Evolutionary conservation across 2,797 vertebrate genomes (phyloP).

Genomic region (Heterohyrax brucei): DNA sequence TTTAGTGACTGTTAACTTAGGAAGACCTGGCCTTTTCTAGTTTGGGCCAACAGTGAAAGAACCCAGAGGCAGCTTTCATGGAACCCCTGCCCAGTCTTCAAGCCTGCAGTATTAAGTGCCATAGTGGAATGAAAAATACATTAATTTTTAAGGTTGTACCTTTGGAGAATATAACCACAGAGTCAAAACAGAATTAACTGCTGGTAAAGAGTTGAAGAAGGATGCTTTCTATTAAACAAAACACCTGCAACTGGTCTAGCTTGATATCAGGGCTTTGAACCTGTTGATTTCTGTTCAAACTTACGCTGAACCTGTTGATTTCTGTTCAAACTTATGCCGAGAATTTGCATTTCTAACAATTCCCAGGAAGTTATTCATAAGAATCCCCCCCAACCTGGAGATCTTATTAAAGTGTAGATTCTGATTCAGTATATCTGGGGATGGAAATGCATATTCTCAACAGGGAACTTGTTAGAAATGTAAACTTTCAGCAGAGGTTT

Average conservation of each 20-base stretch:
- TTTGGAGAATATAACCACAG: constrained; percentile 55
- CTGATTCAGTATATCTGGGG: too few species aligned
- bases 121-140: constrained; percentile 21
- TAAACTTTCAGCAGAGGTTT: too few species aligned
- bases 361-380: too few species aligned
- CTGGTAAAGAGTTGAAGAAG: constrained; percentile 87
- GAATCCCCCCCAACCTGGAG: too few species aligned
- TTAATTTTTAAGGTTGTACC: not conserved
- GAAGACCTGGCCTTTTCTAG: not conserved
- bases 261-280: constrained; percentile 39
- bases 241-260: constrained; percentile 83
- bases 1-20: not conserved
- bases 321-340: too few species aligned
- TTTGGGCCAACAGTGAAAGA: not conserved
- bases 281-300: too few species aligned
- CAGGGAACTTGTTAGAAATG: too few species aligned
- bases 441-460: too few species aligned
- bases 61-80: not conserved
- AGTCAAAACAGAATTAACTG: constrained; percentile 87
- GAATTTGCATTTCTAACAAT: too few species aligned
- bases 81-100: not conserved
- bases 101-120: not conserved
- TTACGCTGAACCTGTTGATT: too few species aligned
- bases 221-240: constrained; percentile 86
- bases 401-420: too few species aligned